A percentile compares a stretch with the other conserved stretches of the same genome.
phyloP scores from a whole-genome alignment of 2,113 vertebrate species.

The Mormyrus lacerda region DNA sequence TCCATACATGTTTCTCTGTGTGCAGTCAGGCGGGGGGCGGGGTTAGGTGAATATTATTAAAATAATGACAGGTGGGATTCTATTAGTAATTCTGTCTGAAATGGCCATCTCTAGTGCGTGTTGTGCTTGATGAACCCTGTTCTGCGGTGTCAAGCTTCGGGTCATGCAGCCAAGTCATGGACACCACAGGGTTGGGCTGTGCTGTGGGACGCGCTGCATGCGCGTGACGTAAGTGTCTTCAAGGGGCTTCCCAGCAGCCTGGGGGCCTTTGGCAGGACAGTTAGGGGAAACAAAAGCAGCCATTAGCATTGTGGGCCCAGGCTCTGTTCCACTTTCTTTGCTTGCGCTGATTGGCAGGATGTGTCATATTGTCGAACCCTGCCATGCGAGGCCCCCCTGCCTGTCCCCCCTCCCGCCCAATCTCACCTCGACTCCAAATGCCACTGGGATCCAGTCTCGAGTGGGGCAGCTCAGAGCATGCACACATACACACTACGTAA shows the following conservation, averaged over 20 bases:
- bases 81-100: neutral
- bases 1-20: neutral
- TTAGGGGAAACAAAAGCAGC: constrained; percentile 17
- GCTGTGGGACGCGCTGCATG: neutral
- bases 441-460: neutral
- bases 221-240: neutral
- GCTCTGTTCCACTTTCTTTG: neutral
- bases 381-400: neutral
- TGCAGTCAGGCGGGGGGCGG: neutral
- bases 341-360: neutral
- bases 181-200: neutral
- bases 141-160: neutral
- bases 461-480: neutral
- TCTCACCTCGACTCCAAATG: neutral
- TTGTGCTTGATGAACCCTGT: neutral
- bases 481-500: neutral
- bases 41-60: neutral
- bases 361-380: neutral
- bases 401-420: neutral
- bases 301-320: neutral
- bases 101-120: neutral
- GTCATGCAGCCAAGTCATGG: neutral
- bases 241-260: neutral
- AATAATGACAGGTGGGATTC: neutral
- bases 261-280: constrained; percentile 18